A percentile compares a stretch with the other conserved stretches of the same genome.
These are phyloP conservation scores for Sturnira hondurensis DNA, from an alignment of 2,113 vertebrate species.

Conservation along the genomic window DNA sequence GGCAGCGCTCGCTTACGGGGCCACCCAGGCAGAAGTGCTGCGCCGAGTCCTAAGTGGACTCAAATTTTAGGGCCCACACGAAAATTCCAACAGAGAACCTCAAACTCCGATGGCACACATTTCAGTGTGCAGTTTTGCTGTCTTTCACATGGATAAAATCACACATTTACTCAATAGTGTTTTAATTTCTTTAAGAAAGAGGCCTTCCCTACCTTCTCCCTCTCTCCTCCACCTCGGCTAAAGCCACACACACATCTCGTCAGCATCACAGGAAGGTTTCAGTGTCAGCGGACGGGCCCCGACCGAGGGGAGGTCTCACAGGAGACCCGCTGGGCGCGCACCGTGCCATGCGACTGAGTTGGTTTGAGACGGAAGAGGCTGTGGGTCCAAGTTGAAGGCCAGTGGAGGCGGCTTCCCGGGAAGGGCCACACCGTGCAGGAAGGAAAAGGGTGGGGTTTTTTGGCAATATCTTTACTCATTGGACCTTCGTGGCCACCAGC, in stretches of 20 bases:
- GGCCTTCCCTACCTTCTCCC: rapidly evolving
- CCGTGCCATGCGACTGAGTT: too few relatives aligned
- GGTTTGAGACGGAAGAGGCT: neutral
- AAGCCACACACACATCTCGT: rapidly evolving
- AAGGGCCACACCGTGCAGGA: rapidly evolving
- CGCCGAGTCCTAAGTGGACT: neutral
- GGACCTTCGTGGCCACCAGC: neutral
- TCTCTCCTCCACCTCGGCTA: neutral
- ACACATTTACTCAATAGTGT: neutral
- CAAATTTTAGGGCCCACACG: neutral
- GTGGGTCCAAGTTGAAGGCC: rapidly evolving
- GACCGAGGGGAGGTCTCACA: rapidly evolving
- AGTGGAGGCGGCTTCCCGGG: rapidly evolving
- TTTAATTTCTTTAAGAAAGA: neutral
- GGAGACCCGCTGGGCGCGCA: too few relatives aligned
- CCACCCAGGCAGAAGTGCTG: too few relatives aligned
- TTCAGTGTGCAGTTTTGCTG: neutral
- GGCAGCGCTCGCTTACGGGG: too few relatives aligned
- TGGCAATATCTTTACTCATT: neutral
- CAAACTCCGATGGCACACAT: neutral
- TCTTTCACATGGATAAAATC: neutral
- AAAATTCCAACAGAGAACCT: neutral
- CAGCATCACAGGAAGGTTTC: rapidly evolving
- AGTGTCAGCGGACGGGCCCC: rapidly evolving
- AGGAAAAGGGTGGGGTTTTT: neutral